Percentiles rank a stretch among this genome's conserved stretches.
These are phyloP conservation scores for Acrocera orbiculus DNA, from an alignment of 2,888 invertebrate species.

Conservation along the genomic window DNA sequence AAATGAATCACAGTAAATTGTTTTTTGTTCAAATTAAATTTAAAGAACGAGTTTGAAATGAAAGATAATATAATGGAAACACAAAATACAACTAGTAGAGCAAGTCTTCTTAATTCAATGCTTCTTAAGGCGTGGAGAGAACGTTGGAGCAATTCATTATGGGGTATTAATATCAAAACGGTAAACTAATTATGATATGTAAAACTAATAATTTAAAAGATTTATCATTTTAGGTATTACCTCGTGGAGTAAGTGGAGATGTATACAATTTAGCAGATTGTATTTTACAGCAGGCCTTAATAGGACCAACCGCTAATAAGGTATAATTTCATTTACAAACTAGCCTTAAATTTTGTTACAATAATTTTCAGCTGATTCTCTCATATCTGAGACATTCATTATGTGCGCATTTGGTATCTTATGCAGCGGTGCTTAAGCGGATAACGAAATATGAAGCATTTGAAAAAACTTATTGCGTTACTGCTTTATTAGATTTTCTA, in stretches of 20 bases:
- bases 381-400: conserved; percentile 86
- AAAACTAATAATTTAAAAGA: not conserved
- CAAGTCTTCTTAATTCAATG: conserved; percentile 49
- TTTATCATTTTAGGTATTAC: conserved; percentile 39
- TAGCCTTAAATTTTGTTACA: too few relatives aligned
- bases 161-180: conserved; percentile 93
- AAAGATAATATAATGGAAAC: conserved; percentile 43
- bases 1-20: too few relatives aligned
- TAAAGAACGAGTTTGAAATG: conserved; percentile 16
- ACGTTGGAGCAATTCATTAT: conserved; percentile 87
- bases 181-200: conserved; percentile 25
- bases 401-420: conserved; percentile 78
- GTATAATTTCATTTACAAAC: conserved; percentile 15
- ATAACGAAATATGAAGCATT: conserved; percentile 79
- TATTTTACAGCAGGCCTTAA: conserved; percentile 81
- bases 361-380: conserved; percentile 47
- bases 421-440: conserved; percentile 72
- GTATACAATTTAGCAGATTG: conserved; percentile 86
- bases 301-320: conserved; percentile 77
- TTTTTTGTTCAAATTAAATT: conserved; percentile 1
- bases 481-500: conserved; percentile 69
- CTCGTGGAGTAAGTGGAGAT: conserved; percentile 82
- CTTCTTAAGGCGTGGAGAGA: conserved; percentile 69
- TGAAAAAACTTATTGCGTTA: conserved; percentile 73
- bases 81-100: conserved; percentile 67